A percentile compares a stretch with the other conserved stretches of the same genome.
phyloP scores from a whole-genome alignment of 1,140 invertebrate species.

The Eumaeus atala region DNA sequence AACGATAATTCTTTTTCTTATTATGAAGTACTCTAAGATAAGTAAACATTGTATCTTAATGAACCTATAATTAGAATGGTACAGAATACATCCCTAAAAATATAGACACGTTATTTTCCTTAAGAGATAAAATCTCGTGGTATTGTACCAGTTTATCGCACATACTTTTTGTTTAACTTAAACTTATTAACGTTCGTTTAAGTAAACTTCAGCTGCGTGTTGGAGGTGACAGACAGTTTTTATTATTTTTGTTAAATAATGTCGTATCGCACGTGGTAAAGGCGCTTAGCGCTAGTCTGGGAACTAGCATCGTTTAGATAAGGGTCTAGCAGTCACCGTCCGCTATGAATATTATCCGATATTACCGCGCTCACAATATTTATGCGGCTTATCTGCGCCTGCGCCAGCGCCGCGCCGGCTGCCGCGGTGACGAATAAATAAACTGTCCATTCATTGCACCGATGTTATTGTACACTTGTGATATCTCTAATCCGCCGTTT shows the following conservation, averaged over 20 bases:
- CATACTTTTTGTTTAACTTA: too few relatives aligned
- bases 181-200: too few relatives aligned
- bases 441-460: neutral
- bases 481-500: too few relatives aligned
- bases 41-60: too few relatives aligned
- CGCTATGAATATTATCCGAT: constrained; percentile 10
- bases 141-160: too few relatives aligned
- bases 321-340: neutral
- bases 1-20: neutral
- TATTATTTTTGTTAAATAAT: neutral
- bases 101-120: too few relatives aligned
- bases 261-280: constrained; percentile 7
- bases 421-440: constrained; percentile 1
- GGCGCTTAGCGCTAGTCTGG: constrained; percentile 1
- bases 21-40: too few relatives aligned
- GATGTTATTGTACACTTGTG: too few relatives aligned
- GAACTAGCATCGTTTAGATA: constrained; percentile 16
- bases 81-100: too few relatives aligned
- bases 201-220: too few relatives aligned
- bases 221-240: neutral
- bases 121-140: too few relatives aligned
- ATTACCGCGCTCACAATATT: constrained; percentile 16
- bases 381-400: constrained; percentile 9
- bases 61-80: too few relatives aligned
- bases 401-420: neutral